These are phyloP conservation scores for Calliopum simillimum DNA, from an alignment of 2,888 invertebrate species.

Conservation along the genomic window DNA sequence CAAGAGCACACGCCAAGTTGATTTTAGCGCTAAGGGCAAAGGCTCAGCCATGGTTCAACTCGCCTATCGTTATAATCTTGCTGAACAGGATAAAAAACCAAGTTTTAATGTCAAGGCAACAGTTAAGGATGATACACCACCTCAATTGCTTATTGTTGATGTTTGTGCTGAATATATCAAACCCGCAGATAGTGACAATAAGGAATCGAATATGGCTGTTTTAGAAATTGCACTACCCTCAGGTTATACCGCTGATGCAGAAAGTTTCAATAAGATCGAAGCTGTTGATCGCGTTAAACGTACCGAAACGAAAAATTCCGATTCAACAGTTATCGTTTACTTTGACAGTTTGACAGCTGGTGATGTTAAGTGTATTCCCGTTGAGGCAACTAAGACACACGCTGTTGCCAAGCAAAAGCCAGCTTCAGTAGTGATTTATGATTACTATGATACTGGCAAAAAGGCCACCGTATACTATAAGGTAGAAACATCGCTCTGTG, in stretches of 20 bases:
- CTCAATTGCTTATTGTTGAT: slow-evolving; percentile 82
- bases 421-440: slow-evolving; percentile 85
- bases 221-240: slow-evolving; percentile 91
- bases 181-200: slow-evolving; percentile 58
- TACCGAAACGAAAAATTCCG: slow-evolving; percentile 77
- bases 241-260: slow-evolving; percentile 87
- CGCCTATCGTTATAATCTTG: slow-evolving; percentile 83
- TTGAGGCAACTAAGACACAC: slow-evolving; percentile 84
- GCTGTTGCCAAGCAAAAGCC: slow-evolving; percentile 89
- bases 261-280: slow-evolving; percentile 74
- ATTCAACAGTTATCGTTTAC: slow-evolving; percentile 75
- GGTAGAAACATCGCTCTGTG: slow-evolving; percentile 76
- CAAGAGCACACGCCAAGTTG: slow-evolving; percentile 71
- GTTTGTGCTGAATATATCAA: slow-evolving; percentile 79
- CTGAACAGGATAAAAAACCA: slow-evolving; percentile 89
- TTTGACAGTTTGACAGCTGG: slow-evolving; percentile 74
- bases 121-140: slow-evolving; percentile 83
- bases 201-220: slow-evolving; percentile 87
- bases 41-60: slow-evolving; percentile 85
- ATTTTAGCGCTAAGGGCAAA: slow-evolving; percentile 81
- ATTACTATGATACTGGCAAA: slow-evolving; percentile 86
- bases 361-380: slow-evolving; percentile 83
- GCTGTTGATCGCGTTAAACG: slow-evolving; percentile 69
- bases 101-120: slow-evolving; percentile 87
- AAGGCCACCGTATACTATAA: slow-evolving; percentile 60